Conservation (phyloP, 2,888 invertebrate genomes). For the Calliopum simillimum region DNA sequence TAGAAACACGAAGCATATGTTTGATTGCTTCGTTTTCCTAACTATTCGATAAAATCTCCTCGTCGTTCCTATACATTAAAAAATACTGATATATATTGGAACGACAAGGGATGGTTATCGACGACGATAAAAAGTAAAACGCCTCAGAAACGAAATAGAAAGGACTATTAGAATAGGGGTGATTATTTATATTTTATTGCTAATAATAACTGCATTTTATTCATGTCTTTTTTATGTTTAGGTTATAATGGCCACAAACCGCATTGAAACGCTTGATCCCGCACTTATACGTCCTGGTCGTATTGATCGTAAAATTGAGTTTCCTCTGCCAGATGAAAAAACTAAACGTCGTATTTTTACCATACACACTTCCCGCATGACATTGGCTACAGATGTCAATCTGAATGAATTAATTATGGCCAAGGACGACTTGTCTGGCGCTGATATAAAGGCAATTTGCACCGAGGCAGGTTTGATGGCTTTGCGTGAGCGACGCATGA, state of each 20-base stretch:
- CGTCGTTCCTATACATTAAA: too few relatives aligned
- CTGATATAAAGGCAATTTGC: slow-evolving; percentile 98
- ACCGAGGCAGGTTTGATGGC: slow-evolving; percentile 99
- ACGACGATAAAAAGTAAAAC: too few relatives aligned
- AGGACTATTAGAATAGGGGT: too few relatives aligned
- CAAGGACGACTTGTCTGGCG: slow-evolving; percentile 98
- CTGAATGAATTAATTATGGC: slow-evolving; percentile 98
- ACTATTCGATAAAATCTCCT: too few relatives aligned
- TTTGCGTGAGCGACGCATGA: slow-evolving; percentile 97
- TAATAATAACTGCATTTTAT: background rate
- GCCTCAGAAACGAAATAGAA: too few relatives aligned
- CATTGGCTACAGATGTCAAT: slow-evolving; percentile 95
- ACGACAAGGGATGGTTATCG: too few relatives aligned
- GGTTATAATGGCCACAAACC: slow-evolving; percentile 97
- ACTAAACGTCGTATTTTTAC: slow-evolving; percentile 96
- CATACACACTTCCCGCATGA: slow-evolving; percentile 99
- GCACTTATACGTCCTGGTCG: slow-evolving; percentile 98
- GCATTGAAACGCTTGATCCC: slow-evolving; percentile 98
- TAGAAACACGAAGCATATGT: too few relatives aligned
- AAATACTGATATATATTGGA: too few relatives aligned
- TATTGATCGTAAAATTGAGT: slow-evolving; percentile 99
- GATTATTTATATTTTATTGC: too few relatives aligned
- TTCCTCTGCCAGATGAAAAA: slow-evolving; percentile 98
- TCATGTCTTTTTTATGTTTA: slow-evolving; percentile 58
- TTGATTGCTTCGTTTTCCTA: too few relatives aligned